Percentiles rank a stretch among this genome's conserved stretches.
Evolutionary conservation across 2,113 vertebrate genomes (phyloP).

Genomic region (Megaceryle maxima): DNA sequence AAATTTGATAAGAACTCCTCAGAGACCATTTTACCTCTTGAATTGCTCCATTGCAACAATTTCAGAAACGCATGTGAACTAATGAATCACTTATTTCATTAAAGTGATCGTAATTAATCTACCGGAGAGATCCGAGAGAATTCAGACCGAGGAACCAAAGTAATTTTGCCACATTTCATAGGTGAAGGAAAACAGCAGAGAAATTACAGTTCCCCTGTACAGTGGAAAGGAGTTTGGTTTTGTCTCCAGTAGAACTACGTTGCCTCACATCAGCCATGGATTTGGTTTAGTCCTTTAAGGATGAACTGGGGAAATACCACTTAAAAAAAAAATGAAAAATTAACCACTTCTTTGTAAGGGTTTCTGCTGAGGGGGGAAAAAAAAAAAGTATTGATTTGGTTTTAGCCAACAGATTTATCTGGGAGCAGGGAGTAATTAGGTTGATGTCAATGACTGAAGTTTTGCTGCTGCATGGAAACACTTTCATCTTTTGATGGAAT

Average conservation of each 20-base stretch:
- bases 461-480: background rate
- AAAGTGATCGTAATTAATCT: background rate
- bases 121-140: background rate
- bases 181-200: background rate
- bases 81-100: background rate
- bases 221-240: background rate
- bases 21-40: background rate
- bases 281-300: background rate
- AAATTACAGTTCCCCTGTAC: background rate
- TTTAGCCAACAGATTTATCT: background rate
- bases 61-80: background rate
- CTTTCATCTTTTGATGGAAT: background rate
- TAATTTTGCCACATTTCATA: background rate
- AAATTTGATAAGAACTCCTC: background rate
- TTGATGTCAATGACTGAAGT: background rate
- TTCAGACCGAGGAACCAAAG: background rate
- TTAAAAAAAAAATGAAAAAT: background rate
- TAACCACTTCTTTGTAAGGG: background rate
- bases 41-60: background rate
- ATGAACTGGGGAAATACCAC: background rate
- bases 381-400: background rate
- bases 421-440: constrained; percentile 1
- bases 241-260: background rate
- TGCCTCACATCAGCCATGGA: background rate
- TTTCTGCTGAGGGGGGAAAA: background rate